These are phyloP conservation scores for Lacerta viridis DNA, from an alignment of 2,797 vertebrate species.

Conservation along the genomic window DNA sequence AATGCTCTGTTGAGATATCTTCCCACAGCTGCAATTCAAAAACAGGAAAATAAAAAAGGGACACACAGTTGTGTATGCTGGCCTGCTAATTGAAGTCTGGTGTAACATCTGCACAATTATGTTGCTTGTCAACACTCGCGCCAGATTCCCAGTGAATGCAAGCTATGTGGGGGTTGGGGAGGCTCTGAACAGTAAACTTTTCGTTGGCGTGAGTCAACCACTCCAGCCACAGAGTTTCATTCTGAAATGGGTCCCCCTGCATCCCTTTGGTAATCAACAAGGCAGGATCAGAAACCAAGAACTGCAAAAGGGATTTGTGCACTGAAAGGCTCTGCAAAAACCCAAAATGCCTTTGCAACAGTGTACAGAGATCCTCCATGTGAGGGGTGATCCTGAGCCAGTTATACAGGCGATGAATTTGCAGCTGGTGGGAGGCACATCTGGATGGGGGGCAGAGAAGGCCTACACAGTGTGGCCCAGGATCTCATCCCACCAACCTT, in stretches of 20 bases:
- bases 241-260: background rate
- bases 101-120: constrained; percentile 73
- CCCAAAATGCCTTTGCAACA: background rate
- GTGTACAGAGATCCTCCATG: background rate
- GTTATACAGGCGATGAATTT: background rate
- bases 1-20: constrained; percentile 59
- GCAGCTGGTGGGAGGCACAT: background rate
- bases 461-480: background rate
- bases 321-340: background rate
- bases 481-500: no score
- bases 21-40: constrained; percentile 67
- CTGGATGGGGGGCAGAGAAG: background rate
- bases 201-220: constrained; percentile 60
- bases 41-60: constrained; percentile 58
- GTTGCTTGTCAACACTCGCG: constrained; percentile 70
- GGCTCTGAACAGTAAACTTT: constrained; percentile 63
- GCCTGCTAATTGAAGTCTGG: constrained; percentile 60
- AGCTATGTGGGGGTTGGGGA: constrained; percentile 34
- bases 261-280: background rate
- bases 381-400: background rate
- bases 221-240: constrained; percentile 36
- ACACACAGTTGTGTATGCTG: constrained; percentile 60
- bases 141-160: constrained; percentile 59
- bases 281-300: background rate
- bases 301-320: background rate